Percentiles rank a stretch among this genome's conserved stretches.
phyloP scores from a whole-genome alignment of 37 sponge, comb jelly and placozoan genomes.

The Agelas oroides region DNA sequence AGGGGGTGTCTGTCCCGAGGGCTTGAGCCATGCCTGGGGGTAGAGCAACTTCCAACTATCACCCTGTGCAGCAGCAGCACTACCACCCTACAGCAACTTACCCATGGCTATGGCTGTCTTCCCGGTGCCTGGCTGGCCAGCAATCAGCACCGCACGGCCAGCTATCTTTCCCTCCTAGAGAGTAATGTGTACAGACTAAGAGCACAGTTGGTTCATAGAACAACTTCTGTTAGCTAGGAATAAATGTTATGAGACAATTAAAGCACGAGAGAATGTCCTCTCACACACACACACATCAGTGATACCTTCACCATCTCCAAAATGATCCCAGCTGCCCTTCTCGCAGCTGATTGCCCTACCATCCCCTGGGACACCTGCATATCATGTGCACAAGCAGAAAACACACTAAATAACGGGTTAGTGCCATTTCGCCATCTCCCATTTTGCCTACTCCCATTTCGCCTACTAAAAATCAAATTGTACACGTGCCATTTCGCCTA shows the following conservation, averaged over 20 bases:
- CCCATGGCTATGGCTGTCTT: slow-evolving; percentile 99
- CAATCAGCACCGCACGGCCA: slow-evolving; percentile 94
- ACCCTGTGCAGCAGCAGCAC: not conserved
- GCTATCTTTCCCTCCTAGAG: slow-evolving; percentile 95
- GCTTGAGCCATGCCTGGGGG: slow-evolving; percentile 97
- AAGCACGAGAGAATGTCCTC: not conserved
- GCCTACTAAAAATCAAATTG: too few species aligned
- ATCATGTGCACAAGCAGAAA: too few species aligned
- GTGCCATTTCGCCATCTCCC: too few species aligned
- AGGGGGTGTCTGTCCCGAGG: slow-evolving; percentile 94
- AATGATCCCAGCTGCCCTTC: slow-evolving; percentile 92
- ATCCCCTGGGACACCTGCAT: slow-evolving; percentile 92
- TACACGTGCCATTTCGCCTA: too few species aligned
- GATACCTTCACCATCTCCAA: slow-evolving; percentile 94
- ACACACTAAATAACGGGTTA: too few species aligned
- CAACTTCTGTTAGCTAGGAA: not conserved
- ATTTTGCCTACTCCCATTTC: too few species aligned
- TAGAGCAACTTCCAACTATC: too few species aligned
- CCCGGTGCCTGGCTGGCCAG: slow-evolving; percentile 95
- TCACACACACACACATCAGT: not conserved
- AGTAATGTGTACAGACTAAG: too few species aligned
- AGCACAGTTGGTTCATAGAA: not conserved
- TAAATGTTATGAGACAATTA: not conserved
- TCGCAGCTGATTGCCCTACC: slow-evolving; percentile 93
- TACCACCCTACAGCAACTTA: not conserved